Percentiles rank a stretch among this genome's conserved stretches.
Conservation (phyloP, 2,113 vertebrate species). For the Notechis scutatus region DNA sequence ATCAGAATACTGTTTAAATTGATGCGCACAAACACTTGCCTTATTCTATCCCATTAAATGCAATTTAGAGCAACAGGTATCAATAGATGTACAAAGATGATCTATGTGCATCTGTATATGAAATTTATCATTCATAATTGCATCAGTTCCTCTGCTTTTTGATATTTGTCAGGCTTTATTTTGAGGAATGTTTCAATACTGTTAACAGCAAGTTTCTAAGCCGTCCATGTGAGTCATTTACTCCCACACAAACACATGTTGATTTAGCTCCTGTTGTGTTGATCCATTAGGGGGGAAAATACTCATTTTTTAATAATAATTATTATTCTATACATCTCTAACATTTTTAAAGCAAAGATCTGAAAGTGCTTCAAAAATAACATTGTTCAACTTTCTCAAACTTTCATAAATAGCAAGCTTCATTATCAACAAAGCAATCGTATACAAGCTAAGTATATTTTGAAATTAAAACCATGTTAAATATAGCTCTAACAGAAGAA, state of each 20-base stretch:
- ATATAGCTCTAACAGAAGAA: background rate
- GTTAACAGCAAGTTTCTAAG: conserved; percentile 53
- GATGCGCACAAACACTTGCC: background rate
- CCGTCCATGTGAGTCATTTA: conserved; percentile 60
- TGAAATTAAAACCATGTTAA: background rate
- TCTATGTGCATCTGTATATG: background rate
- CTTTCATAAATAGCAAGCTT: background rate
- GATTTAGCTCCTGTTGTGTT: conserved; percentile 55
- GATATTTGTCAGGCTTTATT: conserved; percentile 38
- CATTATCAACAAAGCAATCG: background rate
- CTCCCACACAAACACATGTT: conserved; percentile 65
- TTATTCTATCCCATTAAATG: background rate
- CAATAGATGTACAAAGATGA: background rate
- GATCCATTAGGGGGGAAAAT: conserved; percentile 50
- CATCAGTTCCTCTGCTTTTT: conserved; percentile 13
- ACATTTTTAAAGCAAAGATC: conserved; percentile 29
- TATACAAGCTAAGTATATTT: background rate
- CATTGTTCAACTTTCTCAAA: conserved; percentile 11
- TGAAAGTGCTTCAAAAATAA: conserved; percentile 14
- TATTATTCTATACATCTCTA: conserved; percentile 33
- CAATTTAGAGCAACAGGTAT: background rate
- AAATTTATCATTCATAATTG: background rate
- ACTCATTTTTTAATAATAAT: conserved; percentile 23
- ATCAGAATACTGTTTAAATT: background rate
- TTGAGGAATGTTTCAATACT: conserved; percentile 48